These are phyloP conservation scores for Nansenia antarctica DNA, from an alignment of 2,113 vertebrate species.

Conservation along the genomic window DNA sequence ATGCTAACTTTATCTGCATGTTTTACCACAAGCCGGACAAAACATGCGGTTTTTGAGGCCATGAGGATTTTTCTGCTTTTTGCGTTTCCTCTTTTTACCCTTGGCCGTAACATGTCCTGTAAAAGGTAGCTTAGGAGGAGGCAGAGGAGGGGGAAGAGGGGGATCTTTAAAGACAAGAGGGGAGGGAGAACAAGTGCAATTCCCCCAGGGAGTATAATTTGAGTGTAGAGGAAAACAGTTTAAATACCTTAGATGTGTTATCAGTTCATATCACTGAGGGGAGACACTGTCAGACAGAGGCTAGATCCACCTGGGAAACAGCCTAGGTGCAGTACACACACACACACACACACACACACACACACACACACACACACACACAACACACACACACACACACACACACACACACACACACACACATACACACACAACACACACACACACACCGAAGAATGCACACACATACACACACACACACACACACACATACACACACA, in stretches of 20 bases:
- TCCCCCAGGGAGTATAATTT: slow-evolving; percentile 29
- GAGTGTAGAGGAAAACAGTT: slow-evolving; percentile 30
- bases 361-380: too few relatives aligned
- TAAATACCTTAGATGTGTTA: slow-evolving; percentile 57
- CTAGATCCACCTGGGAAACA: slow-evolving; percentile 22
- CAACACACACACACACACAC: too few relatives aligned
- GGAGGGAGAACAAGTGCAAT: not conserved
- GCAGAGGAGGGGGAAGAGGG: not conserved
- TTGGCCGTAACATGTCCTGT: not conserved
- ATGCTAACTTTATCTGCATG: not conserved
- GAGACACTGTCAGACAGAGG: slow-evolving; percentile 43
- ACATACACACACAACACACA: too few relatives aligned
- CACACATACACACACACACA: not conserved
- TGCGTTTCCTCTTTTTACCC: not conserved
- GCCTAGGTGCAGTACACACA: not conserved
- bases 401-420: too few relatives aligned
- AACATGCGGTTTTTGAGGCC: not conserved
- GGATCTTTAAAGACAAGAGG: not conserved
- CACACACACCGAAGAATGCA: too few relatives aligned
- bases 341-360: too few relatives aligned
- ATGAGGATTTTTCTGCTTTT: too few relatives aligned
- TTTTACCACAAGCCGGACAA: not conserved
- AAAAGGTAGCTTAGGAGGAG: not conserved
- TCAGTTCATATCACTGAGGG: slow-evolving; percentile 38
- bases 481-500: not conserved